These are phyloP conservation scores for Xenentodon cancila DNA, from an alignment of 2,797 vertebrate genomes.

Conservation along the genomic window DNA sequence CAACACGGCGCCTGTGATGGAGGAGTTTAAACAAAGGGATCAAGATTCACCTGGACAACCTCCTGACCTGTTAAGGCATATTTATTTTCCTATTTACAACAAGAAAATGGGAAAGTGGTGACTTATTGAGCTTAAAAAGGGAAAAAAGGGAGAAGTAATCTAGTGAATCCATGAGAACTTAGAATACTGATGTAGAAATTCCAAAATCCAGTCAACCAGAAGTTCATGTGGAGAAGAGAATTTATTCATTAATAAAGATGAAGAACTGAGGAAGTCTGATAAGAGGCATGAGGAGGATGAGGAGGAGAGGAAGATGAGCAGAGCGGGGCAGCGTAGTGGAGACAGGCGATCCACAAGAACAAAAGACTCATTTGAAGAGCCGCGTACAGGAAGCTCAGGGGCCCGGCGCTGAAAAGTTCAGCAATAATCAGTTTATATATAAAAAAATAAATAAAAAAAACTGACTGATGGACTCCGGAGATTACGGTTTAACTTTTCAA, in stretches of 20 bases:
- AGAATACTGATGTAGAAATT: not conserved
- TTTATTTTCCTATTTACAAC: too few species aligned
- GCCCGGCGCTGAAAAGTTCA: slow-evolving; percentile 42
- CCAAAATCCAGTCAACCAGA: not conserved
- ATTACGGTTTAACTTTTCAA: slow-evolving; percentile 31
- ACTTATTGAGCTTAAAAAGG: too few species aligned
- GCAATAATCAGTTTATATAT: slow-evolving; percentile 42
- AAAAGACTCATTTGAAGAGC: slow-evolving; percentile 55
- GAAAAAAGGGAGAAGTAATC: too few species aligned
- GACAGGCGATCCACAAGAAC: slow-evolving; percentile 46
- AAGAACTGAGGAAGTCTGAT: slow-evolving; percentile 42
- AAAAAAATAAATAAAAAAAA: slow-evolving; percentile 10
- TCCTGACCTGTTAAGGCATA: too few species aligned
- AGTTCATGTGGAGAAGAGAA: slow-evolving; percentile 31
- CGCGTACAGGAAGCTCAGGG: slow-evolving; percentile 40
- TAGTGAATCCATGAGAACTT: too few species aligned
- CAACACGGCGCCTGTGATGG: not conserved
- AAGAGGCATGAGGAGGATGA: slow-evolving; percentile 29
- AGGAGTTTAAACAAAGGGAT: not conserved
- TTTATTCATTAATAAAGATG: slow-evolving; percentile 23
- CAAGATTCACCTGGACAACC: too few species aligned
- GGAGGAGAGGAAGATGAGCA: slow-evolving; percentile 7
- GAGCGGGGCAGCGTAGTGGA: too few species aligned
- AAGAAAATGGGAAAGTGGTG: too few species aligned
- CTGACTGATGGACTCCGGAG: slow-evolving; percentile 45